These are phyloP conservation scores for Clistopyga incitator DNA, from an alignment of 2,888 invertebrate species.

Conservation along the genomic window DNA sequence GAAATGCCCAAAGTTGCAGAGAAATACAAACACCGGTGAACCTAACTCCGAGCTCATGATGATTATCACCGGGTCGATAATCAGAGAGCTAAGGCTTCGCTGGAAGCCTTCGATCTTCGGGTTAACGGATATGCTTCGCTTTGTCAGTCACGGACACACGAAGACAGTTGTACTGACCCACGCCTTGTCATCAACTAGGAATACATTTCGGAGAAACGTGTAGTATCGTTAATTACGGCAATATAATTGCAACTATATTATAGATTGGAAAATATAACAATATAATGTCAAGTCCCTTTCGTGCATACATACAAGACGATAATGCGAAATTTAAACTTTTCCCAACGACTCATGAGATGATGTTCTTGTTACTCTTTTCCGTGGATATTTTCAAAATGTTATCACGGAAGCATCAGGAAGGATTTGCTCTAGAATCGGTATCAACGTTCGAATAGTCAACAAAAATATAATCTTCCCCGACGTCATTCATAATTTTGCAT, in stretches of 20 bases:
- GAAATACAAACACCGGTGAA: slow-evolving; percentile 40
- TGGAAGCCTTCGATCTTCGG: slow-evolving; percentile 28
- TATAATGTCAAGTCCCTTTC: not conserved
- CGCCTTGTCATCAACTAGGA: not conserved
- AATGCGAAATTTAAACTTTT: not conserved
- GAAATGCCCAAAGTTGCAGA: slow-evolving; percentile 38
- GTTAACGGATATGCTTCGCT: slow-evolving; percentile 29
- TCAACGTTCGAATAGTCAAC: not conserved
- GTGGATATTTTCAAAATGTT: not conserved
- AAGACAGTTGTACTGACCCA: not conserved
- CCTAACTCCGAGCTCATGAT: slow-evolving; percentile 48
- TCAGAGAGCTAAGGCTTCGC: slow-evolving; percentile 42
- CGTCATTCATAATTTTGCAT: slow-evolving; percentile 23
- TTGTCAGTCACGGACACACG: slow-evolving; percentile 10
- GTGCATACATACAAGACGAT: not conserved
- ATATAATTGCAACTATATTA: too few relatives aligned
- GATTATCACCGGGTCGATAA: slow-evolving; percentile 57
- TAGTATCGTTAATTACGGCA: too few relatives aligned
- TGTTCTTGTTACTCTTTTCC: not conserved
- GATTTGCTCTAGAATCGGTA: not conserved
- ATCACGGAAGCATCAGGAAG: not conserved
- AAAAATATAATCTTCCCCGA: not conserved
- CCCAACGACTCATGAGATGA: not conserved
- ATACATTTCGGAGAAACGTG: not conserved
- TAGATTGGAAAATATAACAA: too few relatives aligned